phyloP scores from a whole-genome alignment of 2,113 vertebrate species.

The Indicator maculatus region DNA sequence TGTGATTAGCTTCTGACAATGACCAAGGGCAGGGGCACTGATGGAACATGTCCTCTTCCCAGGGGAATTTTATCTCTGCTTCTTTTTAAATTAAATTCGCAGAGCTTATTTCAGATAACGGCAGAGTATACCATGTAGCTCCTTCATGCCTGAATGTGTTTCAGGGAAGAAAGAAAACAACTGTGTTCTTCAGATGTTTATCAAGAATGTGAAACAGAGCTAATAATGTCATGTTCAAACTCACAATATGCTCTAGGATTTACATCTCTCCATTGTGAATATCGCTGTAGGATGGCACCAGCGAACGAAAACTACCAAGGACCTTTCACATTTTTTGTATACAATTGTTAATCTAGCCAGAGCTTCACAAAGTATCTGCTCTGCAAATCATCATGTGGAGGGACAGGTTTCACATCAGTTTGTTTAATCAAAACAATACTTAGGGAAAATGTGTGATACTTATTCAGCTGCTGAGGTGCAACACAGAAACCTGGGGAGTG shows the following conservation, averaged over 20 bases:
- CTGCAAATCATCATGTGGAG: background rate
- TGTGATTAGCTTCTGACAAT: accelerated
- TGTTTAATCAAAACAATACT: background rate
- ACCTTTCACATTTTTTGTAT: background rate
- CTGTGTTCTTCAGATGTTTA: background rate
- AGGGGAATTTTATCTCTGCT: background rate
- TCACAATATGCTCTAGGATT: background rate
- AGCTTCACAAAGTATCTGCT: background rate
- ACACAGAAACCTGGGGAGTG: background rate
- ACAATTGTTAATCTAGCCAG: background rate
- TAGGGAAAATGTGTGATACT: background rate
- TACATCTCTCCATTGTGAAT: background rate
- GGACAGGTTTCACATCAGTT: background rate
- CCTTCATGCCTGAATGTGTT: background rate
- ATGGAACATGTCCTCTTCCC: background rate
- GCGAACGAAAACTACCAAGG: background rate
- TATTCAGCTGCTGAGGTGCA: background rate
- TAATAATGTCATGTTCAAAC: background rate
- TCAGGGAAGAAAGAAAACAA: background rate
- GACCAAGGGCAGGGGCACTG: background rate
- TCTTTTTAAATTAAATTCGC: background rate
- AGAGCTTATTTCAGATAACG: background rate
- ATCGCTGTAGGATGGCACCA: background rate
- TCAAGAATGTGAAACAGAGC: background rate
- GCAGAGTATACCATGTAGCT: background rate